A percentile compares a stretch with the other conserved stretches of the same genome.
These are phyloP conservation scores for Eutolmus rufibarbis DNA, from an alignment of 2,888 invertebrate genomes.

Conservation along the genomic window DNA sequence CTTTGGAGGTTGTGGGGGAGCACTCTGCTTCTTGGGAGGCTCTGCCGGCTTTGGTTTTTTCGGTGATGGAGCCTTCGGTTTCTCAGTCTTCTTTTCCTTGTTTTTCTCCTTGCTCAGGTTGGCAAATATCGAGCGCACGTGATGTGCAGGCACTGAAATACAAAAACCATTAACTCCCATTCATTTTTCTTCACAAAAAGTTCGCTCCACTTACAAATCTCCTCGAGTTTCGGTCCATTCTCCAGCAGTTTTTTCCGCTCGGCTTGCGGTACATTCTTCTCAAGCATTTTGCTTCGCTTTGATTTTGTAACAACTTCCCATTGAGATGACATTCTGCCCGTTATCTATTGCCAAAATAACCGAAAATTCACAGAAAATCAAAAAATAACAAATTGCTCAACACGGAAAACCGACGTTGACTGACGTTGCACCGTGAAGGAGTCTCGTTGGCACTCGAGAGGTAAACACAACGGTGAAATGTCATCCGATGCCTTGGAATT, in stretches of 20 bases:
- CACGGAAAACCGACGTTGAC: neutral
- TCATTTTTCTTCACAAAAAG: conserved; percentile 32
- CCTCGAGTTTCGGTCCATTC: conserved; percentile 76
- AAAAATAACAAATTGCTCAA: neutral
- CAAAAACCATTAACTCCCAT: conserved; percentile 22
- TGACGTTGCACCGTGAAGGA: neutral
- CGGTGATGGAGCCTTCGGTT: conserved; percentile 51
- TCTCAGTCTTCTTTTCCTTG: conserved; percentile 56
- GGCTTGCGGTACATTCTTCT: conserved; percentile 57
- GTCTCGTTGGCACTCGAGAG: neutral
- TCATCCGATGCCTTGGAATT: neutral
- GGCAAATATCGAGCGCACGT: conserved; percentile 72
- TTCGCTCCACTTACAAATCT: conserved; percentile 68
- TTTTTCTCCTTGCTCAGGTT: conserved; percentile 70
- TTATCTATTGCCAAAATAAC: conserved; percentile 34
- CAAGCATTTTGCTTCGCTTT: conserved; percentile 67
- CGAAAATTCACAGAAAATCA: conserved; percentile 74
- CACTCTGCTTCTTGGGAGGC: conserved; percentile 36
- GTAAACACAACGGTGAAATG: neutral
- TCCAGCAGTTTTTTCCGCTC: conserved; percentile 67
- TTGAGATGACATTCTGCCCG: conserved; percentile 65
- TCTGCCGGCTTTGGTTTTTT: conserved; percentile 40
- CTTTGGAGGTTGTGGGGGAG: conserved; percentile 50
- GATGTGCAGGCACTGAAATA: conserved; percentile 71
- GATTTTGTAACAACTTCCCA: conserved; percentile 77